Evolutionary conservation across 2,797 vertebrate genomes (phyloP).

Genomic region (Onychomys arenicola): DNA sequence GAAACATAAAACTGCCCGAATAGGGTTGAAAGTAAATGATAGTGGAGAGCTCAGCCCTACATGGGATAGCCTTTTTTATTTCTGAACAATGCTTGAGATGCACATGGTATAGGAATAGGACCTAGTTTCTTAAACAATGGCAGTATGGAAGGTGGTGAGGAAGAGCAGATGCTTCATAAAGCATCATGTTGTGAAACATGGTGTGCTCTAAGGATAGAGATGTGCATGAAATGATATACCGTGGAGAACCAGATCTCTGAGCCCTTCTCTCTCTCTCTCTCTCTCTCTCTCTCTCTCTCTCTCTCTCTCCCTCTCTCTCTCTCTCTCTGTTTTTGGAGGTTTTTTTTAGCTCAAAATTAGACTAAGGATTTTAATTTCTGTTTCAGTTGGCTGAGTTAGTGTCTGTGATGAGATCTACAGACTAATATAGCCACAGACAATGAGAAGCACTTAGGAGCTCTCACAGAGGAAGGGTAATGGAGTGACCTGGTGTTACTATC

Average conservation of each 20-base stretch:
- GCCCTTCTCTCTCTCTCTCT: not conserved
- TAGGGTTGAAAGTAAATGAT: too few relatives aligned
- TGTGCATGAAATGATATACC: not conserved
- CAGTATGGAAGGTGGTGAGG: not conserved
- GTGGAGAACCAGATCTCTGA: not conserved
- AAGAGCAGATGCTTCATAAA: not conserved
- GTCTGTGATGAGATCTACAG: not conserved
- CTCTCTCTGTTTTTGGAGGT: too few relatives aligned
- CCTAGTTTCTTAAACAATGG: not conserved
- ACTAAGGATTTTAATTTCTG: not conserved
- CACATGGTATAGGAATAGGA: not conserved
- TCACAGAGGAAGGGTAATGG: not conserved
- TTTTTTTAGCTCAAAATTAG: constrained; percentile 12
- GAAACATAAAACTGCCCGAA: not conserved
- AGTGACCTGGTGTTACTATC: not conserved
- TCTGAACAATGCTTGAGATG: constrained; percentile 12
- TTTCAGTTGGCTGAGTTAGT: not conserved
- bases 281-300: not conserved
- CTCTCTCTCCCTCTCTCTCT: too few relatives aligned
- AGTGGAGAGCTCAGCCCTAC: not conserved
- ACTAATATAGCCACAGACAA: not conserved
- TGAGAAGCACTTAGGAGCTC: not conserved
- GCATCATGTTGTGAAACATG: not conserved
- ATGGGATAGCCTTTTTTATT: not conserved
- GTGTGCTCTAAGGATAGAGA: not conserved